A percentile compares a stretch with the other conserved stretches of the same genome.
These are phyloP conservation scores for Listronotus bonariensis DNA, from an alignment of 1,140 invertebrate genomes.

Conservation along the genomic window DNA sequence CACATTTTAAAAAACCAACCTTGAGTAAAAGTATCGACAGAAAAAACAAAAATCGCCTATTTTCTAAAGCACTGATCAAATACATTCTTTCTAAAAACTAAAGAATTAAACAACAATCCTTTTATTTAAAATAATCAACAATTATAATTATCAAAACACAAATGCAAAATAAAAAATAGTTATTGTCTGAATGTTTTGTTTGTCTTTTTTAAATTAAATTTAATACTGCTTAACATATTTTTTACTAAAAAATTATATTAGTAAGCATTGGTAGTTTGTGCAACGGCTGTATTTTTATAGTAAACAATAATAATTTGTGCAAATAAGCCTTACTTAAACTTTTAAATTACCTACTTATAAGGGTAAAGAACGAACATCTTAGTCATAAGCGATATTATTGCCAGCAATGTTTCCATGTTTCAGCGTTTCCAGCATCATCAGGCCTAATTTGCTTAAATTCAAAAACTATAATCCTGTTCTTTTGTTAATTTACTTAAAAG, in stretches of 20 bases:
- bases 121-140: constrained; percentile 12
- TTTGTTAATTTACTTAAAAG: no score
- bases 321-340: no score
- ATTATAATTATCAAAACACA: constrained; percentile 2
- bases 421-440: no score
- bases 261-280: not conserved
- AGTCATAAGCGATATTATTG: no score
- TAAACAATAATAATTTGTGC: no score
- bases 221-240: constrained; percentile 30
- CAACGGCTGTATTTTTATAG: no score
- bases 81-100: constrained; percentile 16
- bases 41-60: constrained; percentile 2
- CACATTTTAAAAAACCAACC: no score
- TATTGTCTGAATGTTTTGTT: constrained; percentile 33
- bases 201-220: constrained; percentile 24
- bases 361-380: no score
- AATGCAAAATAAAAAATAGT: constrained; percentile 19
- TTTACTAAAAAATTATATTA: not conserved
- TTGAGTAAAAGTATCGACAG: constrained; percentile 1
- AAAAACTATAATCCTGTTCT: no score
- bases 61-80: constrained; percentile 29
- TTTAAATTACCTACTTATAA: no score
- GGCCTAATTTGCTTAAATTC: no score
- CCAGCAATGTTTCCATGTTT: no score
- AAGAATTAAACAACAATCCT: constrained; percentile 23